phyloP scores from a whole-genome alignment of 2,888 invertebrate genomes.

The Ferrisia virgata region DNA sequence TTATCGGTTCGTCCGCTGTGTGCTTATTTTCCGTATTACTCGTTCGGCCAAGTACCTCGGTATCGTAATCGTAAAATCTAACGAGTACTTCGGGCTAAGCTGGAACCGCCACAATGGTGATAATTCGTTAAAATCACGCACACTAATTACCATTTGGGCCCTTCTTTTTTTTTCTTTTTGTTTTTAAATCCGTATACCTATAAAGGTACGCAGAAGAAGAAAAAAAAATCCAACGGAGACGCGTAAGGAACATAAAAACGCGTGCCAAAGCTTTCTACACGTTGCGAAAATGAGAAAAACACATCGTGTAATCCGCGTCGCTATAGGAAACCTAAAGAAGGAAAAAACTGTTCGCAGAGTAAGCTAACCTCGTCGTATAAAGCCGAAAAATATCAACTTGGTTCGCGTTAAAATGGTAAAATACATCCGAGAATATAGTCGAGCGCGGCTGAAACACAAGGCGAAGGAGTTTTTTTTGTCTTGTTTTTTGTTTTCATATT shows the following conservation, averaged over 20 bases:
- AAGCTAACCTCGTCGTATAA: not conserved
- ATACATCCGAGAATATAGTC: not conserved
- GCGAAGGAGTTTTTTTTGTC: not conserved
- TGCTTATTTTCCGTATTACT: not conserved
- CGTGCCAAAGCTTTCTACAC: not conserved
- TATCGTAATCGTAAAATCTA: not conserved
- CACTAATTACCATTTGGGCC: not conserved
- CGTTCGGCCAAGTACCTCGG: not conserved
- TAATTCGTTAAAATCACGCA: slow-evolving; percentile 11
- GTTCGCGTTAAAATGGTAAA: not conserved
- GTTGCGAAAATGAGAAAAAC: not conserved
- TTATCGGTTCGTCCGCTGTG: not conserved
- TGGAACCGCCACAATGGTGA: not conserved
- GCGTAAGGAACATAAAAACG: not conserved
- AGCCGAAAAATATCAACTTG: not conserved
- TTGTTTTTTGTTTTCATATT: slow-evolving; percentile 1
- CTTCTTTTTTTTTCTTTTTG: no score
- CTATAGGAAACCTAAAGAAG: not conserved
- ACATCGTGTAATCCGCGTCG: not conserved
- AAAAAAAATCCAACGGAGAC: not conserved
- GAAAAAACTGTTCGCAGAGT: not conserved
- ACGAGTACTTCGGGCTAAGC: not conserved
- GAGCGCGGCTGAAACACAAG: not conserved
- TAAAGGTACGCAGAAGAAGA: not conserved
- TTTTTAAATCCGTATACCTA: no score